These are phyloP conservation scores for Trematomus bernacchii DNA, from an alignment of 2,797 vertebrate genomes.

Conservation along the genomic window DNA sequence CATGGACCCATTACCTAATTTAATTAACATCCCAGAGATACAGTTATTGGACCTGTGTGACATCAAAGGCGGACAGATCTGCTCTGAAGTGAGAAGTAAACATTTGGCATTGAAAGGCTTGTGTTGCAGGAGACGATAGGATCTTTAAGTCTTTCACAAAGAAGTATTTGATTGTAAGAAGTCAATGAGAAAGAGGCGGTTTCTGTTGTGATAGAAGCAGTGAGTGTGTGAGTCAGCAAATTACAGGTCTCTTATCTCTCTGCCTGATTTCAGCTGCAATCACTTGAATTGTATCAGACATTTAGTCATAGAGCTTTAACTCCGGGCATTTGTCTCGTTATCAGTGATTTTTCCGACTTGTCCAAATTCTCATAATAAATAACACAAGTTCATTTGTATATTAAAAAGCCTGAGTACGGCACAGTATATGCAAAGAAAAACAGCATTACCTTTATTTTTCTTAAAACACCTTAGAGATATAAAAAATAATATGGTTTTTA, in stretches of 20 bases:
- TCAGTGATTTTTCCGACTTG: constrained; percentile 21
- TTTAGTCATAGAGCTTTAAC: constrained; percentile 46
- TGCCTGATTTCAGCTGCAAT: constrained; percentile 48
- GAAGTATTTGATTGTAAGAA: constrained; percentile 16
- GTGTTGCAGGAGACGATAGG: constrained; percentile 17
- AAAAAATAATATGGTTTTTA: constrained; percentile 4
- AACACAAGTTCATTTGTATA: constrained; percentile 14
- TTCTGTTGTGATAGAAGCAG: constrained; percentile 44
- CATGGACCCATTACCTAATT: constrained; percentile 39
- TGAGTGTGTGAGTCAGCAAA: constrained; percentile 57
- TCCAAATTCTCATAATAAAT: constrained; percentile 12
- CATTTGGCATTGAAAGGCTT: constrained; percentile 18
- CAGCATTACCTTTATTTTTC: constrained; percentile 15
- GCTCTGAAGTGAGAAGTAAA: constrained; percentile 22
- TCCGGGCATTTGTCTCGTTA: constrained; percentile 35
- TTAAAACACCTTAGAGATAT: constrained; percentile 11
- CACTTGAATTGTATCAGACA: constrained; percentile 56
- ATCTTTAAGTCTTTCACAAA: constrained; percentile 35
- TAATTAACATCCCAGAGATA: constrained; percentile 46
- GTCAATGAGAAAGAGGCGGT: constrained; percentile 30
- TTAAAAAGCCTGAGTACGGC: constrained; percentile 38
- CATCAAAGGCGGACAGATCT: constrained; percentile 22
- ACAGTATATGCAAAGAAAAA: constrained; percentile 24
- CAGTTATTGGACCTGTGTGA: constrained; percentile 7
- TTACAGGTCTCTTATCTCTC: constrained; percentile 58